Conservation (phyloP, 2,113 vertebrate genomes). For the Platycercus adscitus region DNA sequence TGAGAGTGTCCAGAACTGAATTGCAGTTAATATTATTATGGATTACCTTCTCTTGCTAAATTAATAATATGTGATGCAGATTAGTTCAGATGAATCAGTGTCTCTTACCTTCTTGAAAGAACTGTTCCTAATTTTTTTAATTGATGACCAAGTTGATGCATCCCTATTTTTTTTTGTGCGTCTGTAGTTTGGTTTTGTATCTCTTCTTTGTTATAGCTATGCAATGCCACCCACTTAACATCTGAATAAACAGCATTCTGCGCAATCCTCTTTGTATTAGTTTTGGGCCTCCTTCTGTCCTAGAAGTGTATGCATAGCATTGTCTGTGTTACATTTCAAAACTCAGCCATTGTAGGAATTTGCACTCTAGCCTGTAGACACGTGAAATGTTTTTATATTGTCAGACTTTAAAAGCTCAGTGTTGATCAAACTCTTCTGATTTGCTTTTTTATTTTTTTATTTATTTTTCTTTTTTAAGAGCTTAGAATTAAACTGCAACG, state of each 20-base stretch:
- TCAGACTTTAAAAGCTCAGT: background rate
- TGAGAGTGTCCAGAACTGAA: background rate
- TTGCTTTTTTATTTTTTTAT: background rate
- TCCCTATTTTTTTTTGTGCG: background rate
- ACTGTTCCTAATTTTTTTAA: background rate
- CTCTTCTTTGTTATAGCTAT: background rate
- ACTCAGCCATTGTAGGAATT: background rate
- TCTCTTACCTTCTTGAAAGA: background rate
- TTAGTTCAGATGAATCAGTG: background rate
- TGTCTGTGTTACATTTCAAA: background rate
- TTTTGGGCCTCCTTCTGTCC: background rate
- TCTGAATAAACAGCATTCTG: background rate
- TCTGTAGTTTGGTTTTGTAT: background rate
- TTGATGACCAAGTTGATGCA: background rate
- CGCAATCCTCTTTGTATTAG: background rate
- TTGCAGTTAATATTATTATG: background rate
- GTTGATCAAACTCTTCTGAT: background rate
- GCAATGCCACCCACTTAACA: background rate
- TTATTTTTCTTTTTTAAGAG: fast-evolving
- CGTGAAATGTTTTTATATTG: background rate
- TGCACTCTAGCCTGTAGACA: background rate
- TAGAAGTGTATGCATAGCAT: background rate
- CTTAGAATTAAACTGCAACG: background rate
- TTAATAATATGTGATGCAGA: background rate
- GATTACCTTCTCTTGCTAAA: background rate